phyloP scores from a whole-genome alignment of 2,113 vertebrate genomes.

The Gobio gobio region DNA sequence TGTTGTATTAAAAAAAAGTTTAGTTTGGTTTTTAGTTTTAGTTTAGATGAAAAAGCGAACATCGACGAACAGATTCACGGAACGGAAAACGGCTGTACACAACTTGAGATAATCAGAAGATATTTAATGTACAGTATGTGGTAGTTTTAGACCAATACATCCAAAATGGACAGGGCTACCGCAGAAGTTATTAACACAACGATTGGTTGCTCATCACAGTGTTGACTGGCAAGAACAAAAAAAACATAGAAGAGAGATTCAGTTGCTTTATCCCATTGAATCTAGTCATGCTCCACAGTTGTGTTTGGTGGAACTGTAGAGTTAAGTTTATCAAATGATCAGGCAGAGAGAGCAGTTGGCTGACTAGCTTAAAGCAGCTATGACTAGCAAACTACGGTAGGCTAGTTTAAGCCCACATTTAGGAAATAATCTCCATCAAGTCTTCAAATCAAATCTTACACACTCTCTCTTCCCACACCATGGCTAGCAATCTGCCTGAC shows the following conservation, averaged over 20 bases:
- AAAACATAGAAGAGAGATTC: neutral
- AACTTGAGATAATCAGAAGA: neutral
- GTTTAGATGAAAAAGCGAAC: neutral
- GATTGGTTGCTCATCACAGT: neutral
- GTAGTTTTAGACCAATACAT: neutral
- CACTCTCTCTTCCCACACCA: slow-evolving; percentile 10
- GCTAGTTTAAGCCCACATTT: neutral
- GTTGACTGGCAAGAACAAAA: neutral
- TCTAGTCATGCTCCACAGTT: neutral
- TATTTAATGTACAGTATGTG: neutral
- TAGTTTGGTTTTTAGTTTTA: neutral
- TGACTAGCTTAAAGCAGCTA: neutral
- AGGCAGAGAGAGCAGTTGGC: neutral
- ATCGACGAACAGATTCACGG: rapidly evolving
- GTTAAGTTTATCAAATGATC: neutral
- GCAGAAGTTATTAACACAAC: neutral
- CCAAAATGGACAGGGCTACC: neutral
- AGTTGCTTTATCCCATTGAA: neutral
- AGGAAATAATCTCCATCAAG: neutral
- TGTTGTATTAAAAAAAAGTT: neutral
- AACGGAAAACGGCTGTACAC: neutral
- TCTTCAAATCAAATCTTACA: slow-evolving; percentile 33
- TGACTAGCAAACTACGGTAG: neutral
- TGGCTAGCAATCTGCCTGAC: slow-evolving; percentile 14
- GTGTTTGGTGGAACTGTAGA: neutral